Evolutionary conservation across 1,140 invertebrate species (phyloP).

Genomic region (Euura saliciscinereae): DNA sequence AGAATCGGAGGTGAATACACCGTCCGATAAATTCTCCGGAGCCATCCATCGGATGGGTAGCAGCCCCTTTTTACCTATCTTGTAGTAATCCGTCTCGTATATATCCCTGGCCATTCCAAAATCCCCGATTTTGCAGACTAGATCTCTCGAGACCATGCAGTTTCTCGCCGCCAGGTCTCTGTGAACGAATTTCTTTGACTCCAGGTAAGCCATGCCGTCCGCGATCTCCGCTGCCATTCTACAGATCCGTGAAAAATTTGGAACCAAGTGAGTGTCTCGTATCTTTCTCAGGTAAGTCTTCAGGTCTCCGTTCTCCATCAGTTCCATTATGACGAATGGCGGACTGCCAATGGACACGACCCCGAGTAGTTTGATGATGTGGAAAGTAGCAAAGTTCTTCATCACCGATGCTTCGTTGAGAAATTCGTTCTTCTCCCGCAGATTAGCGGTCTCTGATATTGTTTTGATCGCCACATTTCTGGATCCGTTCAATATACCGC

Average conservation of each 20-base stretch:
- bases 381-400: constrained; percentile 64
- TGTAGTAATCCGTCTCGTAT: constrained; percentile 78
- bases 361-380: constrained; percentile 75
- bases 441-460: constrained; percentile 62
- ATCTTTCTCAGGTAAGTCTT: constrained; percentile 67
- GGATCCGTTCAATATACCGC: constrained; percentile 56
- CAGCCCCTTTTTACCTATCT: constrained; percentile 67
- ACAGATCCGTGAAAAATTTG: constrained; percentile 54
- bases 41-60: constrained; percentile 79
- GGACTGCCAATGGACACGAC: constrained; percentile 72
- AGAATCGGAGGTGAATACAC: constrained; percentile 74
- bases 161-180: constrained; percentile 81
- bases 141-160: constrained; percentile 74
- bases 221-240: constrained; percentile 79
- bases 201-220: constrained; percentile 81
- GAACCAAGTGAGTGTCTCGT: constrained; percentile 41
- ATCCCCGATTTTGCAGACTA: constrained; percentile 77
- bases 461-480: constrained; percentile 73
- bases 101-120: constrained; percentile 76
- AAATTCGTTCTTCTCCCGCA: constrained; percentile 65
- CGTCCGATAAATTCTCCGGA: constrained; percentile 76
- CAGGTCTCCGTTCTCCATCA: constrained; percentile 77
- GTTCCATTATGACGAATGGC: constrained; percentile 76
- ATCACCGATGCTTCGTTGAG: constrained; percentile 71
- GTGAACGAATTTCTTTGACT: constrained; percentile 76